Conservation (phyloP, 35 echinoderm and acorn worm genomes). For the Eucidaris tribuloides region DNA sequence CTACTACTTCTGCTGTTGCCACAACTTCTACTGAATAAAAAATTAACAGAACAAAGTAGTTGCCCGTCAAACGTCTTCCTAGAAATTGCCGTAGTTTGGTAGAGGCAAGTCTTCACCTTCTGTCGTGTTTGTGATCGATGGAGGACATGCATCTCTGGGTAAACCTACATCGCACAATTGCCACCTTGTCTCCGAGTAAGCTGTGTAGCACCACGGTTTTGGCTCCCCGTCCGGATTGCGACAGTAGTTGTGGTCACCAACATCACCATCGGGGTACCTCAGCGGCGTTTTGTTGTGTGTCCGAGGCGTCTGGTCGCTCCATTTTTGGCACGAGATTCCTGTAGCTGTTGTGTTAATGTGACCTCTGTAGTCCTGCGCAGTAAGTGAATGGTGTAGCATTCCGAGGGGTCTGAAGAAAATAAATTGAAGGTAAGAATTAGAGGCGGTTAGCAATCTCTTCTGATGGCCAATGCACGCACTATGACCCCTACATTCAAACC, state of each 20-base stretch:
- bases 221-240: conserved; percentile 22
- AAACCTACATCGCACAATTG: conserved; percentile 54
- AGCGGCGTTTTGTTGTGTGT: neutral
- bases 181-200: neutral
- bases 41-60: too few relatives aligned
- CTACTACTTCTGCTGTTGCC: too few relatives aligned
- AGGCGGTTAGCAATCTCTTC: too few relatives aligned
- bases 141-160: neutral
- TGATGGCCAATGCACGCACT: too few relatives aligned
- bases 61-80: too few relatives aligned
- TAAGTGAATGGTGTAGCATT: conserved; percentile 1
- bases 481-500: too few relatives aligned
- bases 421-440: too few relatives aligned
- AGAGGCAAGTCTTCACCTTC: too few relatives aligned
- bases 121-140: too few relatives aligned
- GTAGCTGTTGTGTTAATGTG: neutral
- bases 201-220: conserved; percentile 33
- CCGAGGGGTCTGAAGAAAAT: neutral
- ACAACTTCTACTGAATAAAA: too few relatives aligned
- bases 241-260: conserved; percentile 47
- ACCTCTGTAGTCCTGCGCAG: conserved; percentile 24
- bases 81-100: too few relatives aligned
- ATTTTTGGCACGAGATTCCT: conserved; percentile 25
- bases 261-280: conserved; percentile 25
- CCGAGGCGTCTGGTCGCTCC: conserved; percentile 20